phyloP scores from a whole-genome alignment of 2,888 invertebrate genomes.

The Tillus elongatus region DNA sequence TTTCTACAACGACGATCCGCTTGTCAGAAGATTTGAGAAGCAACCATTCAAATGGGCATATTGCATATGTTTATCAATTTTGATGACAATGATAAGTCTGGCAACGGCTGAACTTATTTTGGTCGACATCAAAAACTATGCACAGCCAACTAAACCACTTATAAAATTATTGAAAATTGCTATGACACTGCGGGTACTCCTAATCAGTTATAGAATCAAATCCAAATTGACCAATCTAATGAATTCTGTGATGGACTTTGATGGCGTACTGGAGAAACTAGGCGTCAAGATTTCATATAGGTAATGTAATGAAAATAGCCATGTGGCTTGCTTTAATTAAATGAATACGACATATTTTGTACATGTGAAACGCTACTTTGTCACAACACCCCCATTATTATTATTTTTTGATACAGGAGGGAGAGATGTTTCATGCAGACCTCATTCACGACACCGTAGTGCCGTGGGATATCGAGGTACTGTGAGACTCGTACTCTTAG shows the following conservation, averaged over 20 bases:
- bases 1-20: not conserved
- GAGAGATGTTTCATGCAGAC: too few relatives aligned
- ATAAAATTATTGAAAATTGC: not conserved
- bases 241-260: not conserved
- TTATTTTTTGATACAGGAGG: too few relatives aligned
- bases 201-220: not conserved
- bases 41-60: not conserved
- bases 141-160: not conserved
- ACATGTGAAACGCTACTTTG: too few relatives aligned
- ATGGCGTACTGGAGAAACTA: not conserved
- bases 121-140: not conserved
- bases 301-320: too few relatives aligned
- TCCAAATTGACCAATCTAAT: not conserved
- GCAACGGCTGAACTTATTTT: not conserved
- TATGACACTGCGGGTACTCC: not conserved
- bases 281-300: slow-evolving; percentile 1
- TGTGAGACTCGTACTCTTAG: too few relatives aligned
- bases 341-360: too few relatives aligned
- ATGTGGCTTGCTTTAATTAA: too few relatives aligned
- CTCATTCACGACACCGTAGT: too few relatives aligned
- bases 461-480: too few relatives aligned
- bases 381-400: too few relatives aligned
- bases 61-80: not conserved
- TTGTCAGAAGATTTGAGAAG: not conserved
- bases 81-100: not conserved